Evolutionary conservation across 2,113 vertebrate species (phyloP), one percentile per base, ranked within the genome.

Genomic region (Engraulis encrasicolus): DNA sequence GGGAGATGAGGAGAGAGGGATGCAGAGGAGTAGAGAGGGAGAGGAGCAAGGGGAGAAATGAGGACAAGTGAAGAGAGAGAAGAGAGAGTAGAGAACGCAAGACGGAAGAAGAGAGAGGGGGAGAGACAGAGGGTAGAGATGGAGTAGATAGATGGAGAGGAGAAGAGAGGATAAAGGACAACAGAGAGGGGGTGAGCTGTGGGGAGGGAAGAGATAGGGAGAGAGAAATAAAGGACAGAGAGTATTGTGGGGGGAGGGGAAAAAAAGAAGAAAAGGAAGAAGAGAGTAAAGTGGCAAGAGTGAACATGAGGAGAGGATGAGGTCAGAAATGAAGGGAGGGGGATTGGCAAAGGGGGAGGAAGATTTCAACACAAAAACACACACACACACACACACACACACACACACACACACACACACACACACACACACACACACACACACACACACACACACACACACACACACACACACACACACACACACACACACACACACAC

Each of bases 41-140:
- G n/a, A n/a, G n/a, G n/a, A n/a, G n/a, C n/a, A n/a, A n/a, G n/a
- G n/a, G n/a, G n/a, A n/a, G n/a, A n/a, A n/a, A n/a, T n/a, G n/a
- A n/a, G n/a, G n/a, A n/a, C n/a, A n/a, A n/a, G n/a, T n/a, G n/a
- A n/a, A n/a, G n/a, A n/a, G n/a, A n/a, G n/a, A n/a, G n/a, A n/a
- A n/a, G n/a, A n/a, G n/a, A n/a, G n/a, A n/a, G n/a, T n/a, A n/a
- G n/a, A n/a, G n/a, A n/a, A n/a, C n/a, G n/a, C n/a, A n/a, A n/a
- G n/a, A n/a, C n/a, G n/a, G n/a, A n/a, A 98, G 94, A 97, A 95
- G 94, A 91, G 89, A 94, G 45, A 50, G 31, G 80, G 82, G 80
- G 54, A 52, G 83, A 54, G 48, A 15, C 17, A 38, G 37, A 80
- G 87, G 89, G 88, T n/a, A n/a, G n/a, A n/a, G n/a, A n/a, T n/a